Conservation (phyloP, 2,113 vertebrate species). For the Lycaon pictus region DNA sequence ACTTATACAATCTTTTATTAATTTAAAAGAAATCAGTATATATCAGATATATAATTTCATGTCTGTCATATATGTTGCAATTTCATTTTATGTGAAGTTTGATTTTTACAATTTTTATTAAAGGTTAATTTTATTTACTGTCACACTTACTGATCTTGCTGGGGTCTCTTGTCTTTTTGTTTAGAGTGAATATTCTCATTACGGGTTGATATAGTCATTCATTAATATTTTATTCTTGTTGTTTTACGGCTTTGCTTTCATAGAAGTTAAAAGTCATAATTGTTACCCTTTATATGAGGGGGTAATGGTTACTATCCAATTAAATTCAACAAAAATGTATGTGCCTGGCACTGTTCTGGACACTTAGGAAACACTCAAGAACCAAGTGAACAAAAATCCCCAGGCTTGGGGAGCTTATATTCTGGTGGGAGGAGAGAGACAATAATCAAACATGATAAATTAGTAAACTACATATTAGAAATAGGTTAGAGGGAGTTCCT, state of each 20-base stretch:
- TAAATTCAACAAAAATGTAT: not conserved
- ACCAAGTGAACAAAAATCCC: not conserved
- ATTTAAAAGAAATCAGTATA: not conserved
- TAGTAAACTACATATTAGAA: not conserved
- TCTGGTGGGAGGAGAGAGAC: not conserved
- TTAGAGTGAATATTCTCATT: not conserved
- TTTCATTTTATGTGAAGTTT: conserved; percentile 9
- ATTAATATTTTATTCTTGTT: not conserved
- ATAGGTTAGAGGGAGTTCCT: not conserved
- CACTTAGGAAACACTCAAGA: not conserved
- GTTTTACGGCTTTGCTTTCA: not conserved
- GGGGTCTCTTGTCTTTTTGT: not conserved
- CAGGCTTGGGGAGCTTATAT: not conserved
- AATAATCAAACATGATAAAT: not conserved
- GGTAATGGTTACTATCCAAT: not conserved
- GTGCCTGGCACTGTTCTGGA: not conserved
- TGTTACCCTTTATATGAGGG: not conserved
- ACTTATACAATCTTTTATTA: not conserved
- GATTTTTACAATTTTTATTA: not conserved
- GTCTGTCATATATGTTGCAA: not conserved
- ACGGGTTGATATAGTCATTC: not conserved
- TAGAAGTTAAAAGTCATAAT: not conserved
- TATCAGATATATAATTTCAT: not conserved
- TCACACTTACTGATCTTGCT: not conserved
- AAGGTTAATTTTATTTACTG: not conserved